Evolutionary conservation across 2,888 invertebrate genomes (phyloP).

Genomic region (Agrochola circellaris): DNA sequence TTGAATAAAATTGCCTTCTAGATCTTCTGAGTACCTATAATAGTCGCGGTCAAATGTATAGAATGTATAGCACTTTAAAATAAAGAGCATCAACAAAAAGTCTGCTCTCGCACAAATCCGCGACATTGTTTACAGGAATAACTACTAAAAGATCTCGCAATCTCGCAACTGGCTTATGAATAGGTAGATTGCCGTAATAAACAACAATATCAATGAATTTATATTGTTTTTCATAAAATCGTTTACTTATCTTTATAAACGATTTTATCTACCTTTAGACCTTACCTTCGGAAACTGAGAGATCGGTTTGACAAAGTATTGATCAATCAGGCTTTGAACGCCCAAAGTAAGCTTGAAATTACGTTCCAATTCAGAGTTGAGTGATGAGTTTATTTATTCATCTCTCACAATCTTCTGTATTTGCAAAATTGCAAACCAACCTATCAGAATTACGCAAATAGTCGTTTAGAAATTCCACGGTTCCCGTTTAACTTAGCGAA

Average conservation of each 20-base stretch:
- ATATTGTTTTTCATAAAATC: background rate
- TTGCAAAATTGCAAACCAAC: background rate
- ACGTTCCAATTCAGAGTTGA: background rate
- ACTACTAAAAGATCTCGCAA: background rate
- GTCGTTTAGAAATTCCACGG: background rate
- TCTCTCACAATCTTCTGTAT: background rate
- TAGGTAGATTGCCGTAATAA: background rate
- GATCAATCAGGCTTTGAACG: background rate
- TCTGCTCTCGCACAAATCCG: background rate
- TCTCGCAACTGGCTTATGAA: background rate
- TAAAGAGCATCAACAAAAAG: background rate
- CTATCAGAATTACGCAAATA: background rate
- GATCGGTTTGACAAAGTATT: too few species aligned
- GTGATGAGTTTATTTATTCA: background rate
- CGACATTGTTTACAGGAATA: background rate
- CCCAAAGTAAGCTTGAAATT: background rate
- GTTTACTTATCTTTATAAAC: too few species aligned
- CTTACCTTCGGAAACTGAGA: too few species aligned
- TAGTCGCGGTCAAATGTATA: background rate
- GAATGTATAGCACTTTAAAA: background rate
- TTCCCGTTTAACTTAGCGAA: slow-evolving; percentile 8
- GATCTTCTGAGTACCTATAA: background rate
- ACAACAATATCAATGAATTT: background rate
- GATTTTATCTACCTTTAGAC: too few species aligned
- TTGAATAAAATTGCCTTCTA: background rate